Percentiles rank a stretch among this genome's conserved stretches.
These are phyloP conservation scores for Atherinosoma microstoma DNA, from an alignment of 2,797 vertebrate genomes.

Conservation along the genomic window DNA sequence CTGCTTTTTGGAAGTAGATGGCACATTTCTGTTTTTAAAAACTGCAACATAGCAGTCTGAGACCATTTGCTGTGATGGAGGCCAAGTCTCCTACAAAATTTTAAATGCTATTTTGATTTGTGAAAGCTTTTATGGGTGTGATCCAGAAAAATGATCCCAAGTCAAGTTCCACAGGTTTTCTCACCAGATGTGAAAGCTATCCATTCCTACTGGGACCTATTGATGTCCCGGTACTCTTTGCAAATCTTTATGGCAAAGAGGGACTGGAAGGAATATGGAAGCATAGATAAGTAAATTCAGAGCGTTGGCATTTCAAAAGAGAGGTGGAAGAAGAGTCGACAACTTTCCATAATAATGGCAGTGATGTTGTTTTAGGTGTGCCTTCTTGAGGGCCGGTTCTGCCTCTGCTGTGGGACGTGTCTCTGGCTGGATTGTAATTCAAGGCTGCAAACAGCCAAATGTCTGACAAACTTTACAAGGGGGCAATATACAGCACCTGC, in stretches of 20 bases:
- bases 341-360: constrained; percentile 11
- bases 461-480: not conserved
- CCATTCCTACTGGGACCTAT: not conserved
- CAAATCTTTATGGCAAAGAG: not conserved
- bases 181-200: constrained; percentile 29
- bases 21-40: not conserved
- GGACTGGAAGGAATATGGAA: not conserved
- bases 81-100: not conserved
- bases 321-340: constrained; percentile 9
- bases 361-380: not conserved
- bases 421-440: constrained; percentile 14
- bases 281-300: not conserved
- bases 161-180: constrained; percentile 1
- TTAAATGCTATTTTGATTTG: constrained; percentile 4
- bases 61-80: not conserved
- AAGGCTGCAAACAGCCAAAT: not conserved
- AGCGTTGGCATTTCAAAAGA: not conserved
- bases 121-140: constrained; percentile 3
- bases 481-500: constrained; percentile 2
- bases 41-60: not conserved
- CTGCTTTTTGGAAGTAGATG: not conserved
- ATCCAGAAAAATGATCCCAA: constrained; percentile 1
- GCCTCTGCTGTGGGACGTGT: not conserved
- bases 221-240: not conserved
- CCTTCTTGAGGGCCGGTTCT: constrained; percentile 2